Percentiles rank a stretch among this genome's conserved stretches.
Evolutionary conservation across 2,797 vertebrate species (phyloP).

Genomic region (Sebastes hopkinsi): DNA sequence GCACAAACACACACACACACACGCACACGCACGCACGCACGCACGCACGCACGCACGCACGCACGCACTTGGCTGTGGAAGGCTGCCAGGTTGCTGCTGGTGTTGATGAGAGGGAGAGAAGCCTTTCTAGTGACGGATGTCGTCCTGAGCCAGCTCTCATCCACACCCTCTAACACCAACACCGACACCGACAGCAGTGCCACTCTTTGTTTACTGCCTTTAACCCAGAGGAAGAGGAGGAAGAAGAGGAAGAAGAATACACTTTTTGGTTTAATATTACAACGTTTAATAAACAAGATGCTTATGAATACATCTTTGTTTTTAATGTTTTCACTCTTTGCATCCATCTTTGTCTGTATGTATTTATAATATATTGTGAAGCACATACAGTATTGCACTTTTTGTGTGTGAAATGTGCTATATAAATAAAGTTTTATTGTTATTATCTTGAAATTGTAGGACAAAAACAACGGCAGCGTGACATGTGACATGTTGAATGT

Average conservation of each 20-base stretch:
- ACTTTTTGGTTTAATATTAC: not conserved
- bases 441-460: too few relatives aligned
- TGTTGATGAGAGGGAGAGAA: conserved; percentile 36
- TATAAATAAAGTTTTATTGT: too few relatives aligned
- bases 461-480: fast-evolving
- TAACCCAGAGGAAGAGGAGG: not conserved
- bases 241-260: not conserved
- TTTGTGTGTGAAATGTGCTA: too few relatives aligned
- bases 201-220: conserved; percentile 29
- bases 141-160: conserved; percentile 26
- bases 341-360: too few relatives aligned
- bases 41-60: not conserved
- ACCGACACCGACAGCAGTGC: not conserved
- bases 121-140: conserved; percentile 36
- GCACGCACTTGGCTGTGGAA: conserved; percentile 3
- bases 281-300: not conserved
- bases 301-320: not conserved
- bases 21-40: not conserved
- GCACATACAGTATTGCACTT: too few relatives aligned
- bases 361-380: too few relatives aligned
- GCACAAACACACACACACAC: not conserved
- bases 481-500: too few relatives aligned
- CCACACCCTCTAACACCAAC: conserved; percentile 2
- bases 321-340: too few relatives aligned
- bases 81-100: conserved; percentile 48